Percentiles rank a stretch among this genome's conserved stretches.
phyloP scores from a whole-genome alignment of 2,113 vertebrate genomes.

The Dunckerocampus dactyliophorus region DNA sequence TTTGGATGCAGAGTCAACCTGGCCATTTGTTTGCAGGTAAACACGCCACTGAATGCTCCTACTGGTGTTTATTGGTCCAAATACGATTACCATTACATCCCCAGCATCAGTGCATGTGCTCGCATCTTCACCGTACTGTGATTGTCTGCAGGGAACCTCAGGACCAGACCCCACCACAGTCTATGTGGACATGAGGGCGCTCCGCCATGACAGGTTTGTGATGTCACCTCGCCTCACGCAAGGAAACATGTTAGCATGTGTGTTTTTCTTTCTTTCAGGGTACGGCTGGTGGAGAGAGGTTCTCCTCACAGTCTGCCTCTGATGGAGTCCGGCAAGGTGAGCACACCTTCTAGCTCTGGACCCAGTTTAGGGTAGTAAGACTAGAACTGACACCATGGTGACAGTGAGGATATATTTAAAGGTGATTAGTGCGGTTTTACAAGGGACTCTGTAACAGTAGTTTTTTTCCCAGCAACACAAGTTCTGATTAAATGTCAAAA shows the following conservation, averaged over 20 bases:
- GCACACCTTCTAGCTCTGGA: background rate
- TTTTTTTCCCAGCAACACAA: background rate
- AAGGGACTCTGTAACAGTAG: background rate
- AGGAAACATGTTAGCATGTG: background rate
- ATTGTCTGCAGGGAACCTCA: constrained; percentile 88
- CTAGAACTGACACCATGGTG: background rate
- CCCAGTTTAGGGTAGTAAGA: too few species aligned
- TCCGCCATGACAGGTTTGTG: constrained; percentile 91
- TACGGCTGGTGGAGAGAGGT: constrained; percentile 72
- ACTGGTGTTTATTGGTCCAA: background rate
- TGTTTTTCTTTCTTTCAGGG: constrained; percentile 50
- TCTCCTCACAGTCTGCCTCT: constrained; percentile 75
- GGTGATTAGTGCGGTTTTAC: background rate
- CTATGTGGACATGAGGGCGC: constrained; percentile 97
- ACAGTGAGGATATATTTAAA: background rate
- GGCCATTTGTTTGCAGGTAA: constrained; percentile 95
- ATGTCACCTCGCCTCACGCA: background rate
- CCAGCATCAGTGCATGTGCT: constrained; percentile 48
- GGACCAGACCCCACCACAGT: constrained; percentile 98
- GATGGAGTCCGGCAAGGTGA: constrained; percentile 77
- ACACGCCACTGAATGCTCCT: background rate
- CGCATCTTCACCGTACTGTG: constrained; percentile 54
- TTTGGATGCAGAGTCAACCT: constrained; percentile 97
- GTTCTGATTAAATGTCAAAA: constrained; percentile 8
- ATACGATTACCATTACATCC: too few species aligned